A percentile compares a stretch with the other conserved stretches of the same genome.
These are phyloP conservation scores for Gasterosteus nipponicus DNA, from an alignment of 2,113 vertebrate genomes.

Conservation along the genomic window DNA sequence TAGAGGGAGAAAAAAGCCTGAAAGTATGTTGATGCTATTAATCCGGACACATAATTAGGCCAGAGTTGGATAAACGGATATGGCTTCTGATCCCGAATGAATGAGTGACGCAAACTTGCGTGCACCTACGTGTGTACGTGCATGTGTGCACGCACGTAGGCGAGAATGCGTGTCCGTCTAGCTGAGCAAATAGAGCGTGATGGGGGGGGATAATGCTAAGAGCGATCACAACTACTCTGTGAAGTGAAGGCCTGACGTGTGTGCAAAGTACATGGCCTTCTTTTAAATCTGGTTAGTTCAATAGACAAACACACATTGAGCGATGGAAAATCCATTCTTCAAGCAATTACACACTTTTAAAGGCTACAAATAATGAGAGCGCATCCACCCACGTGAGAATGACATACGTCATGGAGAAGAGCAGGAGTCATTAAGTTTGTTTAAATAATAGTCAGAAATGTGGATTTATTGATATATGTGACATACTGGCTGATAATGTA, in stretches of 20 bases:
- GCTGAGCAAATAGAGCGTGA: background rate
- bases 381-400: background rate
- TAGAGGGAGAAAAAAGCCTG: conserved; percentile 49
- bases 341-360: background rate
- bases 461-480: too few species aligned
- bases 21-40: conserved; percentile 77
- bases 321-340: background rate
- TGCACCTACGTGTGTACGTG: conserved; percentile 36
- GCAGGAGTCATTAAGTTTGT: background rate
- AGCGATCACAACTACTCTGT: conserved; percentile 9
- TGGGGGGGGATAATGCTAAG: background rate
- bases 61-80: conserved; percentile 71
- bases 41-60: conserved; percentile 65
- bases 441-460: too few species aligned
- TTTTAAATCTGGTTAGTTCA: background rate
- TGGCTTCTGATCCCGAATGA: conserved; percentile 53
- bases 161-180: conserved; percentile 14
- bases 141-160: conserved; percentile 14
- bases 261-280: background rate
- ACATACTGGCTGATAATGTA: too few species aligned
- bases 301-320: conserved; percentile 4
- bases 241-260: conserved; percentile 5
- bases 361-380: background rate
- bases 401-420: background rate
- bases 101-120: conserved; percentile 61